Base-by-base conservation (phyloP, 2,888 invertebrate genomes). In the Clistopyga incitator region DNA sequence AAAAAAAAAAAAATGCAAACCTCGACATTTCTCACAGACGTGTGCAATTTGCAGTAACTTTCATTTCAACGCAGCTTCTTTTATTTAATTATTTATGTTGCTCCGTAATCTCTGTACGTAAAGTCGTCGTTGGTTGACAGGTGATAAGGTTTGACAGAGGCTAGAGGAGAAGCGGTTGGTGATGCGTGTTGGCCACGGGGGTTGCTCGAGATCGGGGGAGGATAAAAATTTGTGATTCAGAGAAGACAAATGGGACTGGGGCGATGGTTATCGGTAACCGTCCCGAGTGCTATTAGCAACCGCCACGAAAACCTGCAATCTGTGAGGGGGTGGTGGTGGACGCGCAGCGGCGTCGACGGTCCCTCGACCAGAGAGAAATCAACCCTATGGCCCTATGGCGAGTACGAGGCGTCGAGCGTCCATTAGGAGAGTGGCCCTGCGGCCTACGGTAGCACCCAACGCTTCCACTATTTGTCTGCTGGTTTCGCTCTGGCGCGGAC, bases 231-330 rank as follows among this genome's bases (percentile, higher is more conserved):
- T 82, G 79, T 84, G 84, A 85, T 85, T 86, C 75, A 23, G 70
- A 74, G 72, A 68, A 85, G 85, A 85, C 85, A 82, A 86, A 86
- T 85, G 86, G 82, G 47, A 64, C 56, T 78, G 59, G 74, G 75
- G 78, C 74, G 87, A 87, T 87, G 82, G 84, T 86, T 86, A 88
- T 88, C 88, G 78, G 50, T 56, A 75, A 78, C 78, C 71, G 84
- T 86, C 84, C 84, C 84, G 82, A 84, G 82, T 88, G 87, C 89
- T 91, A 91, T 91, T 92, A 92, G 90, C 91, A 89, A 90, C 88
- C 86, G 75, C 89, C 89, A 89, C 88, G 88, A 90, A 90, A 91
- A 90, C 88, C 89, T 88, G 89, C 88, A 89, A 91, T 91, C 90
- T 89, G 86, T 88, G 47, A 3, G 88, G 86, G 88, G 85, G 87